These are phyloP conservation scores for Phymanthus crucifer DNA, from an alignment of 92 coral and sea anemone genomes.

Conservation along the genomic window DNA sequence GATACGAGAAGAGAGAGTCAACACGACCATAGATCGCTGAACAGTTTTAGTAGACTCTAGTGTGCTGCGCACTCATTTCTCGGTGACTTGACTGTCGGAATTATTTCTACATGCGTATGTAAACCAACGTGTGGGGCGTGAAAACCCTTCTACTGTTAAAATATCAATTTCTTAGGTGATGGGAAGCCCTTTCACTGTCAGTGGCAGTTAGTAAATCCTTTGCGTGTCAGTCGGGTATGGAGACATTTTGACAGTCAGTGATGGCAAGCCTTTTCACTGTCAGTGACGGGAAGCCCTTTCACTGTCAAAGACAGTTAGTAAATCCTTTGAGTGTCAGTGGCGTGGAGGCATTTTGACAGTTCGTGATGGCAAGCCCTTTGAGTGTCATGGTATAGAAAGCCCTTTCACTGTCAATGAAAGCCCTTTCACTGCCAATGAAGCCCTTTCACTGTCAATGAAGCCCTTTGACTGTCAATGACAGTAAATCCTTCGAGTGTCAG, in stretches of 20 bases:
- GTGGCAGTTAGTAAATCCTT: background rate
- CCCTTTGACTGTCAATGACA: background rate
- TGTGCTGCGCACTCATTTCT: no score
- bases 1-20: constrained; percentile 68
- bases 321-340: no score
- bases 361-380: background rate
- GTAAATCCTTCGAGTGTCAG: background rate
- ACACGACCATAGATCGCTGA: constrained; percentile 55
- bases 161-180: no score
- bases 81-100: no score
- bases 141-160: no score
- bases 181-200: background rate
- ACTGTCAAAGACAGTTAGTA: background rate
- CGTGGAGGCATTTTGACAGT: no score
- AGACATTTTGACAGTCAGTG: no score
- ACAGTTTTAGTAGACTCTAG: background rate
- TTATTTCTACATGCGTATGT: no score
- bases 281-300: background rate
- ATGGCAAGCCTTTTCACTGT: no score
- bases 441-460: background rate
- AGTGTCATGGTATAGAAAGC: background rate
- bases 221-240: no score
- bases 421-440: background rate
- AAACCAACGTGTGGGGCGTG: no score
- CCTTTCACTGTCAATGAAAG: background rate